Evolutionary conservation across 2,888 invertebrate genomes (phyloP), one percentile per base, ranked within the genome.

Genomic region (Andrena bucephala): DNA sequence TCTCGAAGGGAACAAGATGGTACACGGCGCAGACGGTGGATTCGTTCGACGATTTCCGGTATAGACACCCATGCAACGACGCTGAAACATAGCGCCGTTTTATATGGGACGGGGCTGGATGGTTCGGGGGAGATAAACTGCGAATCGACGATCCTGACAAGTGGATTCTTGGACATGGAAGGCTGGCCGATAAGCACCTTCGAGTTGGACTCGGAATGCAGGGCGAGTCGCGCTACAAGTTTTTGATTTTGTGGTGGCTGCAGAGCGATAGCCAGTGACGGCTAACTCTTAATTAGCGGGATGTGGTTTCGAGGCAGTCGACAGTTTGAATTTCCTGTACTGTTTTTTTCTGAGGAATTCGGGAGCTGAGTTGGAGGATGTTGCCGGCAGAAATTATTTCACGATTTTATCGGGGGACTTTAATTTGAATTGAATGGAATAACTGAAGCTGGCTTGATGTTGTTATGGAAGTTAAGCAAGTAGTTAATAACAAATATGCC

Each of bases 1-100:
- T 74, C 68, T 72, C 91, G 91, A 91, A 92, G 63, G 67, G 70
- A 78, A 63, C 78, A 54, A 70, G 68, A 59, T 63, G 79, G 57
- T 69, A 69, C 60, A 27, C 24, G 52, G 42, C 10, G 42, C 24
- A 16, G 13, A 6, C 50, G 31, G 8, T 7, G 52, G 13, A 24
- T n/a, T 13, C 13, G n/a, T 20, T 54, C 13, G n/a, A 29, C 59
- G 69, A 59, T 69, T 65, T 65, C 50, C 31, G 27, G 54, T 33
- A 20, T 52, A n/a, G 29, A 10, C 5, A 7, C 13, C 27, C 33
- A 6, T 24, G 57, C 10, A 24, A 27, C n/a, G 2, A 52, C 2
- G 8, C 8, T 20, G 66, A 52, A 72, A 72, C 65, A 33, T 3
- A n/a, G n/a, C 29, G n/a, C 16, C 66, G 52, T 72, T 65, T 72